Evolutionary conservation across 2,888 invertebrate genomes (phyloP).

Genomic region (Drosophila trichaetosa): DNA sequence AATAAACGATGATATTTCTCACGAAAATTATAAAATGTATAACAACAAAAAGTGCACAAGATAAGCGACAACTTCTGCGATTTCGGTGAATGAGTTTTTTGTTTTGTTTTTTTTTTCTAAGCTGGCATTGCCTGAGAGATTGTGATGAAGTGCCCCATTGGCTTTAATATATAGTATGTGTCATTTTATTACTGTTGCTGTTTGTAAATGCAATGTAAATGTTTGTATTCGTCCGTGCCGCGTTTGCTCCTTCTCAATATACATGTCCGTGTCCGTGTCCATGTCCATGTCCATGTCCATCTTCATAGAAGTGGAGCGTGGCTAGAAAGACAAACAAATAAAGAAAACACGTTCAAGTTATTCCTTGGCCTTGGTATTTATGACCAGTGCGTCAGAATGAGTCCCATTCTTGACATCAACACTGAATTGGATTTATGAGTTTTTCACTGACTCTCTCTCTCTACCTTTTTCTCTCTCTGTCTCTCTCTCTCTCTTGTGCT

Average conservation of each 20-base stretch:
- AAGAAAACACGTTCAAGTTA: conserved; percentile 69
- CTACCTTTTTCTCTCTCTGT: not conserved
- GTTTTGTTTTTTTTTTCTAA: conserved; percentile 9
- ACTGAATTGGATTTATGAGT: conserved; percentile 52
- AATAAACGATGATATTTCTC: conserved; percentile 8
- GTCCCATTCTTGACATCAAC: conserved; percentile 58
- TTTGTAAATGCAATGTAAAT: conserved; percentile 37
- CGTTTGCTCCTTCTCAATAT: not conserved
- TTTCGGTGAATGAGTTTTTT: conserved; percentile 3
- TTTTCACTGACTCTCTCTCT: not conserved
- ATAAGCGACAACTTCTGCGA: not conserved
- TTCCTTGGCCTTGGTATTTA: conserved; percentile 76
- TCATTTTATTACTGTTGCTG: conserved; percentile 38
- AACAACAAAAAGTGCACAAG: conserved; percentile 12
- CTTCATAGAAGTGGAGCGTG: conserved; percentile 50
- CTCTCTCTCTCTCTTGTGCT: not conserved
- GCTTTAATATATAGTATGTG: conserved; percentile 23
- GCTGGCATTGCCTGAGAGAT: not conserved
- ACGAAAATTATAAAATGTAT: conserved; percentile 5
- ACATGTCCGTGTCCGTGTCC: conserved; percentile 19
- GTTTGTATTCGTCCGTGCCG: conserved; percentile 24
- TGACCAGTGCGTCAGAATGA: conserved; percentile 65
- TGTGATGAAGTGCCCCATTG: conserved; percentile 20
- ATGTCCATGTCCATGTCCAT: conserved; percentile 16
- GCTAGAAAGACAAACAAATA: conserved; percentile 63